Base-by-base conservation (phyloP, 2,113 vertebrate genomes). In the Cercopithecus mona region DNA sequence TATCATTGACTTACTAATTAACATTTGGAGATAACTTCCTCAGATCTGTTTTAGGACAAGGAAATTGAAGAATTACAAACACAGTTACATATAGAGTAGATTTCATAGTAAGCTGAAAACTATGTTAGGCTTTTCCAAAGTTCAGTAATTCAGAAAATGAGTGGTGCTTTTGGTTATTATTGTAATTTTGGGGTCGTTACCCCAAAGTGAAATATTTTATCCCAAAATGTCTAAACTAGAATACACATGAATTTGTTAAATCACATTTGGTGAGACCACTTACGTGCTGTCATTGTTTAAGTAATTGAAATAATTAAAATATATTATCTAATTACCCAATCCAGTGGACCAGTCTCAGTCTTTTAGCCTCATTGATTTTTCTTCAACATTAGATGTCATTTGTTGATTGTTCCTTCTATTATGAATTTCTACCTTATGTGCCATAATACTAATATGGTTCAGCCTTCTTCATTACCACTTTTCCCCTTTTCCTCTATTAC, bases 261-360 rank as follows among this genome's bases (percentile, higher is more conserved):
- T 61, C 13, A 68, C 0, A 17, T 72, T 90, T 70, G 22, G 30
- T 61, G 66, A 72, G 43, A 20, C 4, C 32, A 38, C 13, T 89
- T 64, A 52, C 38, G 8, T 68, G 27, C 27, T 94, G 45, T 92
- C 3, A 52, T 38, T 73, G 50, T 55, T 80, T 45, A 80, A 83
- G 89, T 93, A 78, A 48, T 50, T 43, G 25, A 95, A 92, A 79
- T 35, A 89, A 73, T 87, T 64, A 82, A 94, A 83, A 80, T n/a
- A 7, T 3, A 22, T 22, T 76, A 5, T 35, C 25, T 85, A 30
- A n/a, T 70, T 38, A 80, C 50, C 68, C 52, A 50, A 52, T 68
- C 52, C 32, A 68, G 0, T 83, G 55, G 30, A 11, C 20, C 20
- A 50, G 22, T 35, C 80, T 82, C 13, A 76, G 16, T 32, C 30